Base-by-base conservation (phyloP, 1,140 invertebrate species). In the Limonius californicus region DNA sequence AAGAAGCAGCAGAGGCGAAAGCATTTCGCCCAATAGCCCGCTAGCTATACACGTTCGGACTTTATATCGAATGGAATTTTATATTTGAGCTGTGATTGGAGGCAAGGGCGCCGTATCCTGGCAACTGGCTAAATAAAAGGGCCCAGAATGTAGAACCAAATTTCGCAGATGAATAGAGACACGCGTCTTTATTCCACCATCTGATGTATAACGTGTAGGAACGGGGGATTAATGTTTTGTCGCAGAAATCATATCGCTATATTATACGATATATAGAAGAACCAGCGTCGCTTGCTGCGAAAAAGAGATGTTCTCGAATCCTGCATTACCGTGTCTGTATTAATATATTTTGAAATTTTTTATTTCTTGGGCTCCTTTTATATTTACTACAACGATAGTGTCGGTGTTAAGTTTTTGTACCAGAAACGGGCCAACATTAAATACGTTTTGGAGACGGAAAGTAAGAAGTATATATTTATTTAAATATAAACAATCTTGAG, bases 51-150 rank as follows among this genome's bases (percentile, higher is more conserved):
- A 50, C 20, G 45, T 50, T 50, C 20, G 45, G 45, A 50, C 45
- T 50, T 14, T 21, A 50, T 21, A 50, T 50, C 45, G 45, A 50
- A 50, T 50, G 45, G 45, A 50, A 50, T 50, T 50, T 50, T 50
- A 19, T 50, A 50, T 50, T 50, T 50, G 45, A 50, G 45, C 16
- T 50, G 45, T 50, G 45, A 50, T 50, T 50, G 45, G 45, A 50
- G 19, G 45, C 20, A 50, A 50, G 45, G 45, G 45, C 45, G 16
- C n/a, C 45, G 45, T 50, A 50, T 50, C 45, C 14, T 12, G 45
- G 45, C 45, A 50, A 50, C 45, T 50, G 45, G 45, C 16, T 50
- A 19, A 50, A 50, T 50, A 50, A 50, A 50, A 50, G 45, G 45
- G 16, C 45, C 45, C 8, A 50, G 45, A 50, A 50, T 50, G 45